Evolutionary conservation across 2,888 invertebrate genomes (phyloP), one percentile per base, ranked within the genome.

Genomic region (Sympetrum striolatum): DNA sequence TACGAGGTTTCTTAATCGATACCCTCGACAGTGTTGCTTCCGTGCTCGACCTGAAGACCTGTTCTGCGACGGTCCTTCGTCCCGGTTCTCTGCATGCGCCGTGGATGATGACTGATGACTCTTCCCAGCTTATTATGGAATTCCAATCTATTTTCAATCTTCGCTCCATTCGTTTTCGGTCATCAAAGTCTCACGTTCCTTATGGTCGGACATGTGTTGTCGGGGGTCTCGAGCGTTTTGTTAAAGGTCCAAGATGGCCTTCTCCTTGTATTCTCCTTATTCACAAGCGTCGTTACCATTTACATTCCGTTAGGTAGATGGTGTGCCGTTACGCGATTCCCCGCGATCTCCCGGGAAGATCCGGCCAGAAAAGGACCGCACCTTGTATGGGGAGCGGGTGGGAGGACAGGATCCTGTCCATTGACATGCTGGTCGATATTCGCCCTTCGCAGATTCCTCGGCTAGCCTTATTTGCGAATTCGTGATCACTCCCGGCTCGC

Each of bases 271-370:
- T 64, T 64, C 64, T n/a, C 64, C 64, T 64, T 64, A 64, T n/a
- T 64, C 64, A n/a, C 64, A 0, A 25, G 25, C 64, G 82, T 35
- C 22, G 82, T 58, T 53, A 31, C 82, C 82, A 60, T 58, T 58
- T 31, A 58, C 58, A 60, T 31, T 44, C 82, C 82, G 82, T 82
- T 82, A 82, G 58, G 82, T 58, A 35, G 58, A 53, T 44, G 58
- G 25, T 37, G 35, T 82, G 58, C 82, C 82, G 82, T 82, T 82
- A 82, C 58, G 35, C 82, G 82, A 25, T 82, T 35, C 82, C 64
- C 12, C 12, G 25, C 64, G 22, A 64, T 64, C 64, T 22, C 64
- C 64, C n/a, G 64, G 64, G 64, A 64, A 22, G 64, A 22, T 64
- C 64, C 18, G 22, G 64, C 64, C 64, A 64, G 64, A 64, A 64